phyloP scores from a whole-genome alignment of 64 coral and sea anemone genomes.

The Astreopora myriophthalma region DNA sequence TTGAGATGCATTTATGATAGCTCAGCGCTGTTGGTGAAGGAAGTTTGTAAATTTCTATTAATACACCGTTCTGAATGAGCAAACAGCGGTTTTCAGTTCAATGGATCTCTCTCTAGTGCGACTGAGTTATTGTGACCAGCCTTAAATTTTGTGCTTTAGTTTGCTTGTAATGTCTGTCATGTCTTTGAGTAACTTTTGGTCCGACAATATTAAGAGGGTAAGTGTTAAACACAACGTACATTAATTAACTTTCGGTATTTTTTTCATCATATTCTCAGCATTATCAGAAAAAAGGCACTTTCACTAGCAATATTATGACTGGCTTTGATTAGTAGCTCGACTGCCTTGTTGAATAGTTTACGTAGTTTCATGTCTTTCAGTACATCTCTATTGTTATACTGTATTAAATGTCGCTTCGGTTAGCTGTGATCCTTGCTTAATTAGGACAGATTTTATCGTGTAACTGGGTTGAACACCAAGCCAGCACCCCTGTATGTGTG shows the following conservation, averaged over 20 bases:
- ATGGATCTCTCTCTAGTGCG: neutral
- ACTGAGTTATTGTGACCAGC: neutral
- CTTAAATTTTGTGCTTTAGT: neutral
- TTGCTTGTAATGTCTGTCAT: neutral
- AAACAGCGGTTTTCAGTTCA: neutral
- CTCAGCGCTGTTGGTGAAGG: neutral
- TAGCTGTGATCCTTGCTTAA: too few species aligned
- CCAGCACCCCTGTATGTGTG: too few species aligned
- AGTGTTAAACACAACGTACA: neutral
- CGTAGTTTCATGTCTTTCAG: neutral
- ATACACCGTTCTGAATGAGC: neutral
- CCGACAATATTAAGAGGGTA: neutral
- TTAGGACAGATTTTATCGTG: too few species aligned
- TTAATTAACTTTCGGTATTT: neutral
- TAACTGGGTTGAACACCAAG: too few species aligned
- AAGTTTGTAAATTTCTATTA: neutral
- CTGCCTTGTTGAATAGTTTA: neutral
- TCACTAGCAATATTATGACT: neutral
- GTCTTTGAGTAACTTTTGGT: neutral
- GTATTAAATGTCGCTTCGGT: neutral
- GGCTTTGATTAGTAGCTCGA: neutral
- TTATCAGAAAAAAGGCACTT: neutral
- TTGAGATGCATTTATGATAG: slow-evolving; percentile 5
- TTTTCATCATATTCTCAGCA: neutral
- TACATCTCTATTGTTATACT: neutral